These are phyloP conservation scores for Cyrtodaria siliqua DNA, from an alignment of 2,888 invertebrate genomes.

Conservation along the genomic window DNA sequence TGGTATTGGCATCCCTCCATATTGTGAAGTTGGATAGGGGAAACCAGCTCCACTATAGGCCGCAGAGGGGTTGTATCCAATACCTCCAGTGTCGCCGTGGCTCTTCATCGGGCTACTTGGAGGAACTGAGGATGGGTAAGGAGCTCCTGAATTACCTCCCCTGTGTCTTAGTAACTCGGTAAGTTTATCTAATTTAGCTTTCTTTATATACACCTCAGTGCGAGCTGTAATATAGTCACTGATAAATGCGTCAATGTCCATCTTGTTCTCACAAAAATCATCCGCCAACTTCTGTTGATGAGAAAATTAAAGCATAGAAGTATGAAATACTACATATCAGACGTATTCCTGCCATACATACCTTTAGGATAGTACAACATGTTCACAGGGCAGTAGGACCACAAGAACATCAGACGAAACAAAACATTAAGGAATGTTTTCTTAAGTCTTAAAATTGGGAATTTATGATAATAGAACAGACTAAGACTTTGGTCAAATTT, in stretches of 20 bases:
- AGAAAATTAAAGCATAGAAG: conserved; percentile 47
- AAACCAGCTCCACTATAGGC: conserved; percentile 18
- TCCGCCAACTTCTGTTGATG: conserved; percentile 89
- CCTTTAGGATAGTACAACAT: background rate
- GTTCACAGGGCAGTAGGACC: background rate
- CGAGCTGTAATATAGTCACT: conserved; percentile 93
- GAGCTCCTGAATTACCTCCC: conserved; percentile 4
- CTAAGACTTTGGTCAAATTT: no score
- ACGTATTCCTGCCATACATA: no score
- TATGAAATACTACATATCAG: no score
- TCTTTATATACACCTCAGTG: conserved; percentile 92
- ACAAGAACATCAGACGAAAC: background rate
- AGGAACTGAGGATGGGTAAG: background rate
- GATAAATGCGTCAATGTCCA: conserved; percentile 90
- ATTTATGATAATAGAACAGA: no score
- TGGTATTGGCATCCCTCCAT: conserved; percentile 31
- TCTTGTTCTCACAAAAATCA: conserved; percentile 91
- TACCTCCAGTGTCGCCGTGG: background rate
- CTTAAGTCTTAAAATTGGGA: no score
- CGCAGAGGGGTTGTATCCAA: background rate
- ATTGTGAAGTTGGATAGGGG: conserved; percentile 20
- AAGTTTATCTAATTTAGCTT: conserved; percentile 98
- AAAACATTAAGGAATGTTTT: no score
- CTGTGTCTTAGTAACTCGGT: conserved; percentile 86
- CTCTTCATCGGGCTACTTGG: conserved; percentile 1